Base-by-base conservation (phyloP, 2,888 invertebrate species). In the Agrochola circellaris region DNA sequence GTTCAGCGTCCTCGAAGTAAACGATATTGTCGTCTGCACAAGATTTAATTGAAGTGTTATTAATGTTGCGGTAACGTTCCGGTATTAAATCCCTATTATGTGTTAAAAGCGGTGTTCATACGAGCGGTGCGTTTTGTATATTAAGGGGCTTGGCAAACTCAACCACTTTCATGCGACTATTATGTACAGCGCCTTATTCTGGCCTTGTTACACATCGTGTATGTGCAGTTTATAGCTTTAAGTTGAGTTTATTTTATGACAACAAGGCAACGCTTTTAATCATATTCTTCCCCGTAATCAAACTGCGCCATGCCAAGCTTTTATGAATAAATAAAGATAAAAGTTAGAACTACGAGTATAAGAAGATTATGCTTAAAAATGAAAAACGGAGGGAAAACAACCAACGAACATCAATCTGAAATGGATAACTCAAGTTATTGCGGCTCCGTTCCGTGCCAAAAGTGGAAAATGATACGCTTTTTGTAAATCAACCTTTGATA, bases 41-140 rank as follows among this genome's bases (percentile, higher is more conserved):
- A 65, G 74, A 77, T 80, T 75, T 84, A 88, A 86, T 86, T 79
- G 77, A 84, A 82, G 86, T 76, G 75, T 61, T 79, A 85, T 87
- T 80, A 79, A 81, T 74, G 76, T 81, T 66, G 88, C 81, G 89
- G 78, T 77, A 70, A 54, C 65, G 78, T 80, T 86, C 75, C 60
- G 61, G 75, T 83, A 87, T 80, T 84, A 83, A 84, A 84, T 84
- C 69, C 75, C 77, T 78, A 84, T 89, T 86, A 82, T 75, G 79
- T 75, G 77, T 79, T 79, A 83, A 86, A 85, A 78, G 78, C 86
- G 70, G 71, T 76, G 70, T 71, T 77, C 69, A 80, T 69, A 64
- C 72, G 30, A 58, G 48, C 66, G 65, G 48, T 51, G 30, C 34
- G 70, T 77, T 74, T 60, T 54, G 67, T 48, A 51, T 62, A 87